Conservation (phyloP, 2,113 vertebrate genomes). For the Mungos mungo region DNA sequence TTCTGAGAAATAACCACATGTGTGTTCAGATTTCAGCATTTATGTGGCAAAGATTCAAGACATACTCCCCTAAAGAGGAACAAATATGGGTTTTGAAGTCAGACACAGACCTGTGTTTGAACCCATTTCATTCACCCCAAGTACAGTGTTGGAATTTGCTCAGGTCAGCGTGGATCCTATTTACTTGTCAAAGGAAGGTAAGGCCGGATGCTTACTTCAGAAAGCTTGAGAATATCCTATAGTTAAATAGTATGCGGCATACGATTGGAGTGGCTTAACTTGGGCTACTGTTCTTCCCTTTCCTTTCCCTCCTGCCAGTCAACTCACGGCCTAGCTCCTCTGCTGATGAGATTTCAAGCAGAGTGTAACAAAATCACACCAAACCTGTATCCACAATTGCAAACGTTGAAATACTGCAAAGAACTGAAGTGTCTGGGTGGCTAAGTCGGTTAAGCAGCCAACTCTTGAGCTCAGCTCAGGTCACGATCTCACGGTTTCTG, state of each 20-base stretch:
- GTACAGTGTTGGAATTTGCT: background rate
- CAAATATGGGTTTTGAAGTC: background rate
- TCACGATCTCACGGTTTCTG: too few relatives aligned
- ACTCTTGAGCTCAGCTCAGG: too few relatives aligned
- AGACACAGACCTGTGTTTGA: background rate
- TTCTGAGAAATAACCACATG: background rate
- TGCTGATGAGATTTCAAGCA: background rate
- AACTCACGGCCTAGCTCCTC: background rate
- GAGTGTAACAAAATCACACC: background rate
- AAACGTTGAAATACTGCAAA: background rate
- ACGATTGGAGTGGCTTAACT: background rate
- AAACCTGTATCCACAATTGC: background rate
- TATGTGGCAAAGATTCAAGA: background rate
- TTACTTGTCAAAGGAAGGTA: background rate
- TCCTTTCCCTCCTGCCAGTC: background rate
- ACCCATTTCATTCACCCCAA: background rate
- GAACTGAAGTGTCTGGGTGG: background rate
- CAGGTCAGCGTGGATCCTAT: background rate
- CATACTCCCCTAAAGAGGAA: background rate
- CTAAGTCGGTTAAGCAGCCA: too few relatives aligned
- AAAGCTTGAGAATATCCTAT: background rate
- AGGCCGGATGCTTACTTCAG: background rate
- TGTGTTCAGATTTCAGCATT: background rate
- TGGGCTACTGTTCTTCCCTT: background rate
- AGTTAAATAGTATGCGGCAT: background rate